Base-by-base conservation (phyloP, 2,888 invertebrate species). In the Clusia tigrina region DNA sequence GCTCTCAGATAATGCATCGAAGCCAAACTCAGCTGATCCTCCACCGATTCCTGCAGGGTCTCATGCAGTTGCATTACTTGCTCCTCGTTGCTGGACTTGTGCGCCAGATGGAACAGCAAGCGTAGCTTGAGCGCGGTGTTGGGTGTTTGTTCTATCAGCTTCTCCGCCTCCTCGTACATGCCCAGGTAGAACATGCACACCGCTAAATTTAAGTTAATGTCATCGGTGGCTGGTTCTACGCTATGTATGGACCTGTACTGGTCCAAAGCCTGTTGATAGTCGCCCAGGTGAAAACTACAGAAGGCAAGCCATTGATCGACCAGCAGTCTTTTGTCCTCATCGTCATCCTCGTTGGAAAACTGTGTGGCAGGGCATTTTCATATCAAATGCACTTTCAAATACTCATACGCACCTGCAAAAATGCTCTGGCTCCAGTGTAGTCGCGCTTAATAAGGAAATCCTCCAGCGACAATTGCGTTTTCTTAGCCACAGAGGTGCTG, bases 1-100 rank as follows among this genome's bases (percentile, higher is more conserved):
- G 94, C 93, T 60, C 98, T 88, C 61, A 98, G 86, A 80, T 96
- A 99, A 81, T 99, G 98, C 70, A 99, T 93, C 0, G 98, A 95
- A 1, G 98, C 98, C 60, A 98, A 84, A 73, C 96, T 95, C 42
- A 99, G 87, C 83, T 98, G 97, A 86, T 99, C 98, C 82, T 98
- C 96, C 1, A 96, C 88, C 6, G 93, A 89, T 77, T 96, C 95
- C 61, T 93, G 90, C 38, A 98, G 85, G 38, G 91, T 89, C 62
- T 94, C 91, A 82, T 96, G 95, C 64, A 93, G 89, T 42, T 89
- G 88, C 89, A 93, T 91, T 67, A 97, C 85, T 26, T 90, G 87
- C 32, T 91, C 90, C 78, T 98, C 97, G 72, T 97, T 95, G 24
- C 89, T 89, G 71, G 96, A 87, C 82, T 98, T 98, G 83, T 98